Evolutionary conservation across 2,113 vertebrate species (phyloP).

Genomic region (Mionectes macconnelli): DNA sequence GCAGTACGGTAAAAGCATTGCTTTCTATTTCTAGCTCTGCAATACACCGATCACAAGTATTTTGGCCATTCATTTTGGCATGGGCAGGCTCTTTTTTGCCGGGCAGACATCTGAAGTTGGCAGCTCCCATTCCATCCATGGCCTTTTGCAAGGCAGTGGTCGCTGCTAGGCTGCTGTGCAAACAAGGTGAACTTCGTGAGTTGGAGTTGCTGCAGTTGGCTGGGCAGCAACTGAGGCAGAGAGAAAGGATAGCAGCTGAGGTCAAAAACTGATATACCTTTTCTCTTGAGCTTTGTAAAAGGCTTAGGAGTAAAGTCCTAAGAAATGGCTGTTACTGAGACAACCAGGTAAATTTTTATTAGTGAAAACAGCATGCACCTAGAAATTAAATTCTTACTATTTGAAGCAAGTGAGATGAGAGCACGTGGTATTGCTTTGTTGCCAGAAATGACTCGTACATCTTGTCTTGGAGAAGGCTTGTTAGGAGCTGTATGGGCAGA

Average conservation of each 20-base stretch:
- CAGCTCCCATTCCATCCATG: neutral
- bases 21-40: slow-evolving; percentile 10
- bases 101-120: neutral
- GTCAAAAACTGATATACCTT: neutral
- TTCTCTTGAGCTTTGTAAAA: neutral
- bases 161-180: neutral
- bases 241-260: neutral
- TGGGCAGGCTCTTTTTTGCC: neutral
- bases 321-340: neutral
- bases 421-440: neutral
- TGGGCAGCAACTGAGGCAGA: neutral
- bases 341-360: neutral
- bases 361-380: neutral
- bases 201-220: neutral
- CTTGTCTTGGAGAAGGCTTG: neutral
- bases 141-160: neutral
- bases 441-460: neutral
- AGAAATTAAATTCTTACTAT: neutral
- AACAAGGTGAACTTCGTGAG: neutral
- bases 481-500: neutral
- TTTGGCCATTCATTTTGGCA: neutral
- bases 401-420: neutral
- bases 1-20: neutral
- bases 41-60: neutral
- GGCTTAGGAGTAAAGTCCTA: neutral